Evolutionary conservation across 2,797 vertebrate species (phyloP).

Genomic region (Pantherophis vulpinus): DNA sequence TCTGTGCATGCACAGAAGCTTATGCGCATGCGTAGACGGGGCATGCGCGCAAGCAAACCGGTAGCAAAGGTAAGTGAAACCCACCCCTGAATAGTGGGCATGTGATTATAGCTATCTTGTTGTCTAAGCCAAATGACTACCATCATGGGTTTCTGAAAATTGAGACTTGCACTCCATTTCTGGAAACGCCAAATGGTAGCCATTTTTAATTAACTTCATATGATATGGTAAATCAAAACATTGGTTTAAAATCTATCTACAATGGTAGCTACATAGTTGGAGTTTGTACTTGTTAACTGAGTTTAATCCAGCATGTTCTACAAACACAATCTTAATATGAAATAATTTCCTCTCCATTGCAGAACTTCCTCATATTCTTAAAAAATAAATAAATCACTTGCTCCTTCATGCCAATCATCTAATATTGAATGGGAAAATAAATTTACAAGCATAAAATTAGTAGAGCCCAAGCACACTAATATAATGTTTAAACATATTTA

Average conservation of each 20-base stretch:
- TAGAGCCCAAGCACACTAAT: neutral
- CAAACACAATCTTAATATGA: neutral
- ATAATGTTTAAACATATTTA: neutral
- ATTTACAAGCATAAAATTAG: neutral
- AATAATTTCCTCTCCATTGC: neutral
- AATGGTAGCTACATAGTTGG: neutral
- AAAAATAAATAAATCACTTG: neutral
- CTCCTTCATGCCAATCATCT: neutral
- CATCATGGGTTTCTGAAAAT: neutral
- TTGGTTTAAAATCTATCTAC: neutral
- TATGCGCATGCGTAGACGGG: too few species aligned
- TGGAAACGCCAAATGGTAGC: neutral
- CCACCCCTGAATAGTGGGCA: neutral
- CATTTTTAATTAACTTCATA: neutral
- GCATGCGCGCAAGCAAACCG: too few species aligned
- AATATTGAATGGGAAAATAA: neutral
- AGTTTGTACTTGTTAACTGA: neutral
- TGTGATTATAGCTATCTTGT: neutral
- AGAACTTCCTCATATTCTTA: neutral
- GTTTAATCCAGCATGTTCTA: neutral
- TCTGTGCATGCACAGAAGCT: too few species aligned
- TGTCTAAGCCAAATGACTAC: neutral
- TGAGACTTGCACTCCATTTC: neutral
- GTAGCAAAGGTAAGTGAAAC: too few species aligned
- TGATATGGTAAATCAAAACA: neutral